These are phyloP conservation scores for Choristoneura rosaceana DNA, from an alignment of 2,888 invertebrate genomes.

Conservation along the genomic window DNA sequence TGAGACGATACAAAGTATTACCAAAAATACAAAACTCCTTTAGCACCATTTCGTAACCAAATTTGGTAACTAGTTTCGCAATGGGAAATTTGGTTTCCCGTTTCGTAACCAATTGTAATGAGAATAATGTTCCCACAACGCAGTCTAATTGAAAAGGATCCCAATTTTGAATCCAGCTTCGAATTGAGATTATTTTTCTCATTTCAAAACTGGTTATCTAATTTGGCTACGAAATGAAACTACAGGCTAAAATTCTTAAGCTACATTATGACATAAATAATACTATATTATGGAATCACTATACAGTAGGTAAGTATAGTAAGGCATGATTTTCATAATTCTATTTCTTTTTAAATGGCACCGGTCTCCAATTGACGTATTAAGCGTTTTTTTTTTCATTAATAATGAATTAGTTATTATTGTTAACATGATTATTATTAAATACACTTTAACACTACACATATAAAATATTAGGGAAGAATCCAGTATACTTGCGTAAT, in stretches of 20 bases:
- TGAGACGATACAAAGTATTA: background rate
- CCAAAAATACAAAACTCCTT: background rate
- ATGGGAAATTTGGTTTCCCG: no score
- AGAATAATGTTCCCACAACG: no score
- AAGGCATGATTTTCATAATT: conserved; percentile 30
- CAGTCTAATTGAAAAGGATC: no score
- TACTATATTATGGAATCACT: conserved; percentile 41
- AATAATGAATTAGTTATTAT: conserved; percentile 16
- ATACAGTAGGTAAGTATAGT: conserved; percentile 28
- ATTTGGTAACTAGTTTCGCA: no score
- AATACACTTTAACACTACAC: conserved; percentile 32
- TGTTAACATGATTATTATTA: conserved; percentile 25
- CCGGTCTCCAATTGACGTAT: conserved; percentile 36
- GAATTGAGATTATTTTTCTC: no score
- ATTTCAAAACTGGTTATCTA: no score
- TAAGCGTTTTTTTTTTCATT: conserved; percentile 30
- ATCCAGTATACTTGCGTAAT: conserved; percentile 15
- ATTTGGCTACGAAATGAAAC: no score
- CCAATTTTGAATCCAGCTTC: no score
- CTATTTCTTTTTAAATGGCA: conserved; percentile 26
- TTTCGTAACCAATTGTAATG: no score
- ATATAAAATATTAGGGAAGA: conserved; percentile 32
- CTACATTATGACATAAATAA: conserved; percentile 31
- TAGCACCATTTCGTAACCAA: no score
- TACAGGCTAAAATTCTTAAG: conserved; percentile 12